Percentiles rank a stretch among this genome's conserved stretches.
These are phyloP conservation scores for Eleginops maclovinus DNA, from an alignment of 2,113 vertebrate species.

Conservation along the genomic window DNA sequence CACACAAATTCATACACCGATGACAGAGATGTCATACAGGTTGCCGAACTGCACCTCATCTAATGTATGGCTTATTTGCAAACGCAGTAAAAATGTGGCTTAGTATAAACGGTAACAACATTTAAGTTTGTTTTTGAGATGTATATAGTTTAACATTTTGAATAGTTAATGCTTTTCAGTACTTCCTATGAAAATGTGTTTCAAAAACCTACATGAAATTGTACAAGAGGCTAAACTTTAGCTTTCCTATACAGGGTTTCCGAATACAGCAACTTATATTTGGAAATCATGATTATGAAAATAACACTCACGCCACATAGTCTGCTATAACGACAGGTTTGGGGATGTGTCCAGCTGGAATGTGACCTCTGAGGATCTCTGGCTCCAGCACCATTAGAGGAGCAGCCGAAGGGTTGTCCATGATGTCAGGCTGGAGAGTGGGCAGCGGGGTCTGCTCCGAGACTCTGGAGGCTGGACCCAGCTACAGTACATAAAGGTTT, in stretches of 20 bases:
- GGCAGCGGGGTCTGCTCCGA: conserved; percentile 71
- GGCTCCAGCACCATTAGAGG: conserved; percentile 80
- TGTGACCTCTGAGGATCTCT: conserved; percentile 89
- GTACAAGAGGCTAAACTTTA: not conserved
- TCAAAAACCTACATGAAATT: not conserved
- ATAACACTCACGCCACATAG: conserved; percentile 91
- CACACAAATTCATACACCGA: no score
- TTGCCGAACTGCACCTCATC: no score
- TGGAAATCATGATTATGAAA: not conserved
- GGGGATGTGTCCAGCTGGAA: conserved; percentile 94
- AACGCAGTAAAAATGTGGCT: no score
- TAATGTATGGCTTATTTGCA: no score
- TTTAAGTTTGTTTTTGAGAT: no score
- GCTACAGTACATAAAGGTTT: conserved; percentile 39
- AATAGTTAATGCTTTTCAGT: no score
- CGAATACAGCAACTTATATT: not conserved
- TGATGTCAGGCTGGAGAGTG: conserved; percentile 67
- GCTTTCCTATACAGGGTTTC: not conserved
- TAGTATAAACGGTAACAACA: no score
- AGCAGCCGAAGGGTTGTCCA: conserved; percentile 39
- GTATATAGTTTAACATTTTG: no score
- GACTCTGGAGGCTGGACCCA: conserved; percentile 65
- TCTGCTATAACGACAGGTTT: conserved; percentile 95
- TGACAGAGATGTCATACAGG: no score
- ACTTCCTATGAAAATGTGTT: not conserved